A percentile compares a stretch with the other conserved stretches of the same genome.
Evolutionary conservation across 1,140 invertebrate genomes (phyloP).

Genomic region (Panulirus ornatus): DNA sequence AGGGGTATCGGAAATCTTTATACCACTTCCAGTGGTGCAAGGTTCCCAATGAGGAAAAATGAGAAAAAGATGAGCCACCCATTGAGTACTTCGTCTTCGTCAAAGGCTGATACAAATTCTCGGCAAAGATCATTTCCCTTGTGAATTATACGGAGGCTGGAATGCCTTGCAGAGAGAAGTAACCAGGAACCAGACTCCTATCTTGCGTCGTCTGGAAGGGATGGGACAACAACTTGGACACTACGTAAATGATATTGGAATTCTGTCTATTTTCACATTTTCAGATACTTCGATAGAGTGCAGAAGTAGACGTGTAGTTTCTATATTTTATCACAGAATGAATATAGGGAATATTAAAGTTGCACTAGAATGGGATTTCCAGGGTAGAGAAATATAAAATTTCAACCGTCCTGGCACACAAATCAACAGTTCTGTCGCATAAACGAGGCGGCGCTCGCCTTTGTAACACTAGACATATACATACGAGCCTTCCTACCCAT

Average conservation of each 20-base stretch:
- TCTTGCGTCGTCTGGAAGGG: background rate
- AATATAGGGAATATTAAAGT: background rate
- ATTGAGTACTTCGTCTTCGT: too few relatives aligned
- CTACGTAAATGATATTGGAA: constrained; percentile 47
- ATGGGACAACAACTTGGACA: constrained; percentile 11
- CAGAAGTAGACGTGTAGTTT: background rate
- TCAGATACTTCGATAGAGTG: background rate
- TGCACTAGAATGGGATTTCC: background rate
- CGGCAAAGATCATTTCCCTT: too few relatives aligned
- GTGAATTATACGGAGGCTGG: too few relatives aligned
- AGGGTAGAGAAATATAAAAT: background rate
- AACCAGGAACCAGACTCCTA: background rate
- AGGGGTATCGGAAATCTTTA: too few relatives aligned
- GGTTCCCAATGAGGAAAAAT: too few relatives aligned
- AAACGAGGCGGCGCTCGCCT: constrained; percentile 20
- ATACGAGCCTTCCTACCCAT: constrained; percentile 32
- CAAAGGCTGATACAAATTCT: too few relatives aligned
- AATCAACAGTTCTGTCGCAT: background rate
- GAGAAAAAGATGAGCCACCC: too few relatives aligned
- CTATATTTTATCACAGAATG: background rate
- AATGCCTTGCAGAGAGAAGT: background rate
- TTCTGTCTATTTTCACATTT: constrained; percentile 18
- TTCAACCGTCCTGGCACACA: too few relatives aligned
- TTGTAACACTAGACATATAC: constrained; percentile 22
- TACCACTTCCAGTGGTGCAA: too few relatives aligned